Evolutionary conservation across 2,797 vertebrate species (phyloP), one percentile per base, ranked within the genome.

Genomic region (Acestrorhynchus altus): DNA sequence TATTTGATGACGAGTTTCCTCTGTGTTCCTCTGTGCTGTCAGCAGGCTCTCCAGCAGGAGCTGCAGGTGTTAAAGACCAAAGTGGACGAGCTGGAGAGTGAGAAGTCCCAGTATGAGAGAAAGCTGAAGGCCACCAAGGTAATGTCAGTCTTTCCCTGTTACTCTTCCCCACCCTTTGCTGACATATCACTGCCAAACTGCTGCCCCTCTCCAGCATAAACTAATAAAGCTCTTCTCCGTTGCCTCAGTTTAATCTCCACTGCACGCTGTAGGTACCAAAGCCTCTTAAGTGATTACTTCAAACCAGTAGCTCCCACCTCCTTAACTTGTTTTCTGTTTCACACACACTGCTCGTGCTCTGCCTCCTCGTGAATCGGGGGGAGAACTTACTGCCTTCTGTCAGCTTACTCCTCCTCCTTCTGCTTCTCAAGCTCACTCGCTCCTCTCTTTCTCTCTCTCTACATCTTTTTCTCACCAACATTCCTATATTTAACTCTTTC

Each of bases 101-200:
- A 99, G 89, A 96, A 96, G 85, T 93, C 89, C 64, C 95, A 95
- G 52, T 98, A 97, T 0, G 97, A 99, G 81, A 95, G 95, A 90
- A 95, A 96, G 81, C 89, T 99, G 72, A 93, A 97, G 87, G 95
- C 96, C 83, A 98, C 97, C 6, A 97, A 98, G 95, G 98, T 98
- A 95, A 89, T 84, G 26, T 18, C 56, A 24, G 16, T 44, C 47
- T 28, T 2, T 42, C 35, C 13, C 24, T 8, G 44, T 2, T 16
- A 18, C 35, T 10, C 15, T 12, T 8, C 51, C 13, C 2, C 52
- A 3, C 4, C 6, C 8, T 18, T 12, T 4, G 13, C 16, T 69
- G 47, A 54, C 49, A 51, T n/a, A 54, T 69, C 49, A 22, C 28
- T 35, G 67, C 4, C 67, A 22, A 8, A 22, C n/a, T 52, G 4